Percentiles rank a stretch among this genome's conserved stretches.
Evolutionary conservation across 2,113 vertebrate genomes (phyloP).

Genomic region (Phrynosoma blainvillii): DNA sequence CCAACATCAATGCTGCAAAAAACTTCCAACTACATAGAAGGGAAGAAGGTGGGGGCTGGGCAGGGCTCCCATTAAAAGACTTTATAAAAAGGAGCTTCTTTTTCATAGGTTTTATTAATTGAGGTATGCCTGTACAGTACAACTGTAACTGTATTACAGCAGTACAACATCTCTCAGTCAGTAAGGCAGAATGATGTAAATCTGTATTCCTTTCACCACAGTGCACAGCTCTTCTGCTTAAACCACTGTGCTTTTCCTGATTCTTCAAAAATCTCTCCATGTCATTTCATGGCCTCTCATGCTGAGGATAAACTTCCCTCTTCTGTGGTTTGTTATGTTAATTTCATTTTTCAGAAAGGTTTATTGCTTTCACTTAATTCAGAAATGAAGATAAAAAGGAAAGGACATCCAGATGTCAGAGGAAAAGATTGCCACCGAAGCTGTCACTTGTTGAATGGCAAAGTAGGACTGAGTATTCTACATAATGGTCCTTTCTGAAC

Average conservation of each 20-base stretch:
- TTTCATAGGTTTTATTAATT: too few species aligned
- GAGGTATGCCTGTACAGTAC: neutral
- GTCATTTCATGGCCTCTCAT: neutral
- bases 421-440: neutral
- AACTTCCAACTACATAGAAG: too few species aligned
- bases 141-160: neutral
- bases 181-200: neutral
- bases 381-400: neutral
- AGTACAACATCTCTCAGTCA: neutral
- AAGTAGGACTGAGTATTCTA: neutral
- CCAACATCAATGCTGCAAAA: too few species aligned
- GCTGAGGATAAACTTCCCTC: neutral
- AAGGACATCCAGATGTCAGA: neutral
- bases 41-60: too few species aligned
- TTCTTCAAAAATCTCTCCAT: neutral
- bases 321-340: neutral
- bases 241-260: neutral
- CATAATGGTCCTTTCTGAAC: neutral
- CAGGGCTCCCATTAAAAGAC: too few species aligned
- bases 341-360: neutral
- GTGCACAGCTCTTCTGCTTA: neutral
- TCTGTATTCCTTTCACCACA: neutral
- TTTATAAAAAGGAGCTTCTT: too few species aligned
- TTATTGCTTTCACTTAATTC: neutral
- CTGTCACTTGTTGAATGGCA: neutral